Evolutionary conservation across 2,113 vertebrate genomes (phyloP).

Genomic region (Takifugu bimaculatus): DNA sequence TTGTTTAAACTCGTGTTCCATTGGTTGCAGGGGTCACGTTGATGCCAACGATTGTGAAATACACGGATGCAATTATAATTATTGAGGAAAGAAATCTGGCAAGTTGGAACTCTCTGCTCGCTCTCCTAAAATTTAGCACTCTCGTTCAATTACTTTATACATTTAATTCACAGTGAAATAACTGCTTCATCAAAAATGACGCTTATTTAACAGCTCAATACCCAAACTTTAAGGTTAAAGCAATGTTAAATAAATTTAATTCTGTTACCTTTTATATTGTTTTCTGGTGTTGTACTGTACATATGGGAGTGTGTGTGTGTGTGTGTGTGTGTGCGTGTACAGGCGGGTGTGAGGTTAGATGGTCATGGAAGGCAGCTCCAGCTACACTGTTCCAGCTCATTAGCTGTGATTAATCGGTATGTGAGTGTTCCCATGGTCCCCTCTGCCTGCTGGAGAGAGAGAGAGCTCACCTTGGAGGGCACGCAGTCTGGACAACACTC

Average conservation of each 20-base stretch:
- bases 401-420: constrained; percentile 81
- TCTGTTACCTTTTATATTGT: constrained; percentile 47
- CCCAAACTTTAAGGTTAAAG: not conserved
- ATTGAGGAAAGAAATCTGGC: constrained; percentile 54
- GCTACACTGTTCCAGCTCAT: constrained; percentile 77
- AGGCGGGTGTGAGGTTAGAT: constrained; percentile 45
- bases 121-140: not conserved
- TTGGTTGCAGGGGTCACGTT: constrained; percentile 44
- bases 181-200: too few relatives aligned
- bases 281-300: constrained; percentile 26
- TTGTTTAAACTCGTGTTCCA: constrained; percentile 65
- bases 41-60: constrained; percentile 52
- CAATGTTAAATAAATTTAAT: too few relatives aligned
- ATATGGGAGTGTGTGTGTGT: constrained; percentile 23
- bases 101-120: not conserved
- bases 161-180: too few relatives aligned
- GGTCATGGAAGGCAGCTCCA: constrained; percentile 65
- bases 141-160: too few relatives aligned
- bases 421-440: constrained; percentile 77
- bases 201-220: not conserved
- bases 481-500: constrained; percentile 19
- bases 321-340: constrained; percentile 24
- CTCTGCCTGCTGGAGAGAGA: constrained; percentile 70
- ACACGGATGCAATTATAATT: constrained; percentile 36
- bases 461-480: constrained; percentile 76